Evolutionary conservation across 2,113 vertebrate species (phyloP).

Genomic region (Emydocephalus ijimae): DNA sequence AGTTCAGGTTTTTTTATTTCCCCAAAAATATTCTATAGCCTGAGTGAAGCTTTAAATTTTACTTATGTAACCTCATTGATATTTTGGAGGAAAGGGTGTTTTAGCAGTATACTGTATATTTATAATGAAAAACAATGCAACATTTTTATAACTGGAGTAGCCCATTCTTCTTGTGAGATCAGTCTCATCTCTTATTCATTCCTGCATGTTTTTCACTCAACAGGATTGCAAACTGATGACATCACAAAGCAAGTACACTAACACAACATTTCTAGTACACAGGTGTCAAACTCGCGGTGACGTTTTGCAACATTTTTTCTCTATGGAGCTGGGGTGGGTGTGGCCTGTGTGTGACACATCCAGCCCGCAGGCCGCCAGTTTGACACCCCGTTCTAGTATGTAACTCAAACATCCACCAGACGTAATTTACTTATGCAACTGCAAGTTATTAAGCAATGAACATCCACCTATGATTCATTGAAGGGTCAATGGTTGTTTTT

Average conservation of each 20-base stretch:
- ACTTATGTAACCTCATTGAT: background rate
- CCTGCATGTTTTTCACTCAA: background rate
- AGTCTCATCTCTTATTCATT: background rate
- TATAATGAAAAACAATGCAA: background rate
- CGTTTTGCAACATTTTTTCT: too few species aligned
- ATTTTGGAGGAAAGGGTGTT: conserved; percentile 16
- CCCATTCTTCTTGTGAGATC: background rate
- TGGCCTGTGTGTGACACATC: too few species aligned
- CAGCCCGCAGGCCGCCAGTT: too few species aligned
- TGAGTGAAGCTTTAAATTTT: background rate
- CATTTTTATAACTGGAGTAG: background rate
- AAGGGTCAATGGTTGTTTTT: background rate
- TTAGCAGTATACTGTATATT: background rate
- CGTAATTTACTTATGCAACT: background rate
- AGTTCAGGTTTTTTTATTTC: background rate
- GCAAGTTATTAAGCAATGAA: background rate
- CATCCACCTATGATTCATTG: background rate
- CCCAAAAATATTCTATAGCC: background rate
- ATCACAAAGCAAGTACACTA: background rate
- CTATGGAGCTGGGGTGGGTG: too few species aligned
- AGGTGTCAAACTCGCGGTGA: too few species aligned
- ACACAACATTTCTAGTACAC: background rate
- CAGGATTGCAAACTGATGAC: background rate
- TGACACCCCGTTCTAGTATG: background rate
- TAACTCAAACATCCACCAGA: background rate